Evolutionary conservation across 2,113 vertebrate species (phyloP).

Genomic region (Etheostoma cragini): DNA sequence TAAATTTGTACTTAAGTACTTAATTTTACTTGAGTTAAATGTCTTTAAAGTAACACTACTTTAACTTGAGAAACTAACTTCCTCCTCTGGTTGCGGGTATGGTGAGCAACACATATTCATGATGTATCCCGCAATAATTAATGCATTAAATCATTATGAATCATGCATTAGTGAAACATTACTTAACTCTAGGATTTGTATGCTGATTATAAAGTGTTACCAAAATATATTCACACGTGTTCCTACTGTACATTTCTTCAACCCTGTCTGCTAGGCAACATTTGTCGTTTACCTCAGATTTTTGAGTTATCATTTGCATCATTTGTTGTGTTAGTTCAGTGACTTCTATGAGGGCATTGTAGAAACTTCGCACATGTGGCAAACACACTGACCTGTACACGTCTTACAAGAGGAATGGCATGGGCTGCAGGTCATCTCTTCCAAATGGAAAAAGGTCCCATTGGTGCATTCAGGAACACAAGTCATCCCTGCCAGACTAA

Average conservation of each 20-base stretch:
- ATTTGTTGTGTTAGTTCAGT: not conserved
- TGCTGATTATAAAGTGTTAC: too few relatives aligned
- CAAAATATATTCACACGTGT: not conserved
- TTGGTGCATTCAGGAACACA: slow-evolving; percentile 89
- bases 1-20: too few relatives aligned
- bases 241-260: not conserved
- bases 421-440: slow-evolving; percentile 85
- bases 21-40: too few relatives aligned
- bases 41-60: too few relatives aligned
- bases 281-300: not conserved
- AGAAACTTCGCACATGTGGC: not conserved
- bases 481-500: slow-evolving; percentile 89
- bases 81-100: too few relatives aligned
- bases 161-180: too few relatives aligned
- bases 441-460: slow-evolving; percentile 88
- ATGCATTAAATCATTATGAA: too few relatives aligned
- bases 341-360: not conserved
- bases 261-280: not conserved
- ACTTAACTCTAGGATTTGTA: too few relatives aligned
- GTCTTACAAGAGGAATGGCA: slow-evolving; percentile 87
- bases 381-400: slow-evolving; percentile 85
- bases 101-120: too few relatives aligned
- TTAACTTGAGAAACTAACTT: too few relatives aligned
- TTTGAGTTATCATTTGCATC: not conserved
- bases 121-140: too few relatives aligned